A percentile compares a stretch with the other conserved stretches of the same genome.
Conservation (phyloP, 1,140 invertebrate species). For the Macrosteles quadrilineatus region DNA sequence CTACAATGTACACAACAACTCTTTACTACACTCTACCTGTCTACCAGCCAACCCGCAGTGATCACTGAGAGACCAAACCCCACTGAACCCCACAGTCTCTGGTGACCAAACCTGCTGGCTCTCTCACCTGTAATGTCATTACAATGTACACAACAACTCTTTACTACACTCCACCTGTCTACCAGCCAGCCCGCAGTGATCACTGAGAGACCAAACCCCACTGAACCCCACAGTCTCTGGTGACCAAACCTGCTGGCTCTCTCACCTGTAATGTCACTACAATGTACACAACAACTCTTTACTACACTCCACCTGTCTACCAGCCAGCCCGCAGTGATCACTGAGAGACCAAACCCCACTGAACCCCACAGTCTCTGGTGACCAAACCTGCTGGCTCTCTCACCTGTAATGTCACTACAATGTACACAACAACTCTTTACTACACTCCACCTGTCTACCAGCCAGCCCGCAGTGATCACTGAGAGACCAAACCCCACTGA, state of each 20-base stretch:
- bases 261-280: conserved; percentile 51
- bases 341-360: conserved; percentile 76
- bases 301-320: conserved; percentile 70
- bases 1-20: not conserved
- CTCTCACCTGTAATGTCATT: conserved; percentile 53
- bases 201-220: conserved; percentile 78
- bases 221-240: conserved; percentile 79
- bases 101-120: conserved; percentile 72
- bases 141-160: too few relatives aligned
- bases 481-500: conserved; percentile 79
- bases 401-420: conserved; percentile 48
- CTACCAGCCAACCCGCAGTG: conserved; percentile 72
- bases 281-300: too few relatives aligned
- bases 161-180: conserved; percentile 67
- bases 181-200: conserved; percentile 73
- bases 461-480: conserved; percentile 68
- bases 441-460: conserved; percentile 71
- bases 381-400: conserved; percentile 69
- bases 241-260: conserved; percentile 71
- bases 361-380: conserved; percentile 82
- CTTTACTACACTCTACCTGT: conserved; percentile 66
- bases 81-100: conserved; percentile 79
- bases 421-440: too few relatives aligned
- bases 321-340: conserved; percentile 70
- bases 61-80: conserved; percentile 78